Base-by-base conservation (phyloP, 1,140 invertebrate species). In the Bombus haemorrhoidalis region DNA sequence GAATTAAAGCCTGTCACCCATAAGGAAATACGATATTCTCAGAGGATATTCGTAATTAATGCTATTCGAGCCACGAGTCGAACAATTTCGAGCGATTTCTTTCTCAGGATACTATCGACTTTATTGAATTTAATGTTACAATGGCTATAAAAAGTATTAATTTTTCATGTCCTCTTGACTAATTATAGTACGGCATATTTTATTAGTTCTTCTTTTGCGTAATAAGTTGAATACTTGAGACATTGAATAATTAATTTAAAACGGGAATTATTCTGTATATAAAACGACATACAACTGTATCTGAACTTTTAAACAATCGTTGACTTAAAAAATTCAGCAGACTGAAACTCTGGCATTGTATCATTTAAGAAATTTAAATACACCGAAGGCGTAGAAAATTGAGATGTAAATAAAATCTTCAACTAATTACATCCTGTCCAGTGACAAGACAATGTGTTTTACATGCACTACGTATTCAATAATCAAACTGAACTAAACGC, bases 1-100 rank as follows among this genome's bases (percentile, higher is more conserved):
- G 62, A 85, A 85, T 87, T 85, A 69, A 84, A 78, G 47, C 28
- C 32, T 28, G 28, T 47, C 47, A 68, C 28, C 18, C 47, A 62
- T 18, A 13, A 28, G 9, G n/a, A 76, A 57, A 57, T 43, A 28
- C 37, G 74, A 78, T 78, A 78, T 69, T 62, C 43, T n/a, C n/a
- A 25, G 13, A 13, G 32, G 22, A n/a, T 2, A 12, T 34, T 59
- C 43, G 25, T 76, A n/a, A 76, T 68, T 68, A 68, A 62, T 12
- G 10, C 2, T n/a, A 25, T 22, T 53, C 72, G 25, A 32, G 6
- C 32, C 71, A 28, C 43, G 43, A 47, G 43, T 34, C 6, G 6
- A 66, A 66, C 12, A 8, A 39, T 81, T 43, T 34, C 41, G 43
- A 41, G 18, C 34, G 10, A 47, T 57, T 53, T 59, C 25, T 34